A percentile compares a stretch with the other conserved stretches of the same genome.
Conservation (phyloP, 2,888 invertebrate species). For the Eilema depressum region DNA sequence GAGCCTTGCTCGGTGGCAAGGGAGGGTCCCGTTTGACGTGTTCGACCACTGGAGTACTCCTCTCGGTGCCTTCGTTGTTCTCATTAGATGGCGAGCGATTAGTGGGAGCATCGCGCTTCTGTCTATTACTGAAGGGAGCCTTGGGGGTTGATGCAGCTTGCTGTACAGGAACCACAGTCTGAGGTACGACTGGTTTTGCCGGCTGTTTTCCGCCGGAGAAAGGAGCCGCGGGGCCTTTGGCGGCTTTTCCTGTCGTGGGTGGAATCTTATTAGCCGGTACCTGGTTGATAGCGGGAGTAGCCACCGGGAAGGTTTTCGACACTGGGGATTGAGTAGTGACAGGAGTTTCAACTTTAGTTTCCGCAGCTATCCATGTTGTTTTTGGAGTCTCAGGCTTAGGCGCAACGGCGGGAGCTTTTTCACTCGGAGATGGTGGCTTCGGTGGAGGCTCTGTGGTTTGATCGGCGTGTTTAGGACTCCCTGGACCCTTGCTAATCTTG, state of each 20-base stretch:
- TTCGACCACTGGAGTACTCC: conserved; percentile 53
- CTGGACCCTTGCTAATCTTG: conserved; percentile 73
- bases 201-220: conserved; percentile 79
- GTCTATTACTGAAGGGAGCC: conserved; percentile 81
- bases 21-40: conserved; percentile 76
- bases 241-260: conserved; percentile 67
- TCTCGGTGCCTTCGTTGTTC: conserved; percentile 64
- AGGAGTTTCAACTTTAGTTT: conserved; percentile 55
- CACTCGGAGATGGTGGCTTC: conserved; percentile 62
- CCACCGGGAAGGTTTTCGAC: conserved; percentile 69
- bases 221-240: conserved; percentile 80
- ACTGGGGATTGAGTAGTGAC: conserved; percentile 49
- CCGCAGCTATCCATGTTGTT: conserved; percentile 71
- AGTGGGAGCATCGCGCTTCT: conserved; percentile 76
- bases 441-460: conserved; percentile 58
- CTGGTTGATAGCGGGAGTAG: conserved; percentile 61
- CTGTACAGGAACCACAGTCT: conserved; percentile 79
- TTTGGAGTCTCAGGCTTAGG: conserved; percentile 72
- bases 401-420: conserved; percentile 61
- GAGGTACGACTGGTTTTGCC: conserved; percentile 78
- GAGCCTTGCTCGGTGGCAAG: conserved; percentile 79
- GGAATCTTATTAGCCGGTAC: conserved; percentile 64
- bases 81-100: conserved; percentile 78
- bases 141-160: conserved; percentile 80
- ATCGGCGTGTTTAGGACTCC: conserved; percentile 76